A percentile compares a stretch with the other conserved stretches of the same genome.
These are phyloP conservation scores for Phallusia fumigata DNA, from an alignment of 23 tunicate genomes.

Conservation along the genomic window DNA sequence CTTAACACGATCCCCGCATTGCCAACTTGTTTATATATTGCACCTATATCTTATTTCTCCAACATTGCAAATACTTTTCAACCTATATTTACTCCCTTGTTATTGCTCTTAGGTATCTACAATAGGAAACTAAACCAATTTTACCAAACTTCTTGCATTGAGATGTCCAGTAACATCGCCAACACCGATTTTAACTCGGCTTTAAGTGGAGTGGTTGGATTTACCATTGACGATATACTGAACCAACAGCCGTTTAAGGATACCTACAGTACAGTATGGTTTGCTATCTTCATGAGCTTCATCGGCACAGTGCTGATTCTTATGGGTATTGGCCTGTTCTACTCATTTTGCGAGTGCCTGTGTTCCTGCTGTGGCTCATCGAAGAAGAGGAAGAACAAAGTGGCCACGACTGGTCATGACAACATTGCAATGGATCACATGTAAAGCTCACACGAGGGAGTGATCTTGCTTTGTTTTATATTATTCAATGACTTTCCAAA, in stretches of 20 bases:
- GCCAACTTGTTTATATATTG: neutral
- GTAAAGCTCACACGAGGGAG: neutral
- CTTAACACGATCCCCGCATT: no score
- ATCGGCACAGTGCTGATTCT: constrained; percentile 47
- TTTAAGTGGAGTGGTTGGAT: constrained; percentile 43
- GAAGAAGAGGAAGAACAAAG: neutral
- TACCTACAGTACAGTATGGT: constrained; percentile 77
- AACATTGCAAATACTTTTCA: neutral
- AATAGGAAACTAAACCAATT: neutral
- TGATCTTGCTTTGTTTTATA: no score
- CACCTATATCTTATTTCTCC: neutral
- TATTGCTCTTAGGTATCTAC: neutral
- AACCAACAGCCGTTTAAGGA: constrained; percentile 68
- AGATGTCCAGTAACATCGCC: constrained; percentile 12
- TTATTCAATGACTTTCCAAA: no score
- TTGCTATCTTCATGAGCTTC: constrained; percentile 67
- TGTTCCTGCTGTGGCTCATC: constrained; percentile 57
- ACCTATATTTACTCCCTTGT: neutral
- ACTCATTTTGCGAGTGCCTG: constrained; percentile 63
- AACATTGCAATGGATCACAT: neutral
- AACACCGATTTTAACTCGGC: constrained; percentile 43
- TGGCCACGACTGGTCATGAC: neutral
- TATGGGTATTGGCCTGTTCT: constrained; percentile 51
- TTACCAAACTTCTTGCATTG: no score
- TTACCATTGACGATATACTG: constrained; percentile 53